Percentiles rank a stretch among this genome's conserved stretches.
phyloP scores from a whole-genome alignment of 2,797 vertebrate genomes.

The Sebastiscus albofasciatus region DNA sequence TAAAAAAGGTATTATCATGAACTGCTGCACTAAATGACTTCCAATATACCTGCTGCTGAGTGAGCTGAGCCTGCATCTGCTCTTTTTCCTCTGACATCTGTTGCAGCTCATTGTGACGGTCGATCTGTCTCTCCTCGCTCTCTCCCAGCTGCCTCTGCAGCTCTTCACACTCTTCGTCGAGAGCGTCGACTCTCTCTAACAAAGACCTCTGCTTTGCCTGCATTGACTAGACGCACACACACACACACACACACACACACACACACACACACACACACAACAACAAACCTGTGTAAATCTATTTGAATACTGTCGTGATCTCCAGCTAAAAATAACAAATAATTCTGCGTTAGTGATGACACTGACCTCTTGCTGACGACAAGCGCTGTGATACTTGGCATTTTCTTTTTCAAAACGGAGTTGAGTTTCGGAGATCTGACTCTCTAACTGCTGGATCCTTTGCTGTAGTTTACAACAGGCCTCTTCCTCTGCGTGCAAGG shows the following conservation, averaged over 20 bases:
- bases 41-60: slow-evolving; percentile 82
- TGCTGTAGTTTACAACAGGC: slow-evolving; percentile 77
- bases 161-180: slow-evolving; percentile 86
- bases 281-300: background rate
- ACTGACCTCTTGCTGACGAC: slow-evolving; percentile 88
- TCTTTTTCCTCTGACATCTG: slow-evolving; percentile 67
- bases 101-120: slow-evolving; percentile 75
- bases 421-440: slow-evolving; percentile 77
- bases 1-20: background rate
- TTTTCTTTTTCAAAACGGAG: slow-evolving; percentile 87
- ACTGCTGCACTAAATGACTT: background rate
- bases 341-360: background rate
- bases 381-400: slow-evolving; percentile 84
- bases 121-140: slow-evolving; percentile 70
- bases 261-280: background rate
- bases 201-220: slow-evolving; percentile 87
- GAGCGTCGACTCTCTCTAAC: slow-evolving; percentile 82
- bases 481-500: slow-evolving; percentile 61
- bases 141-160: slow-evolving; percentile 81
- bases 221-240: slow-evolving; percentile 81
- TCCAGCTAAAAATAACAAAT: slow-evolving; percentile 8
- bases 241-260: background rate
- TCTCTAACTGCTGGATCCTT: slow-evolving; percentile 74
- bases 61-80: slow-evolving; percentile 69
- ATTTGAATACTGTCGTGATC: background rate